A percentile compares a stretch with the other conserved stretches of the same genome.
Evolutionary conservation across 2,888 invertebrate genomes (phyloP).

Genomic region (Anarsia innoxiella): DNA sequence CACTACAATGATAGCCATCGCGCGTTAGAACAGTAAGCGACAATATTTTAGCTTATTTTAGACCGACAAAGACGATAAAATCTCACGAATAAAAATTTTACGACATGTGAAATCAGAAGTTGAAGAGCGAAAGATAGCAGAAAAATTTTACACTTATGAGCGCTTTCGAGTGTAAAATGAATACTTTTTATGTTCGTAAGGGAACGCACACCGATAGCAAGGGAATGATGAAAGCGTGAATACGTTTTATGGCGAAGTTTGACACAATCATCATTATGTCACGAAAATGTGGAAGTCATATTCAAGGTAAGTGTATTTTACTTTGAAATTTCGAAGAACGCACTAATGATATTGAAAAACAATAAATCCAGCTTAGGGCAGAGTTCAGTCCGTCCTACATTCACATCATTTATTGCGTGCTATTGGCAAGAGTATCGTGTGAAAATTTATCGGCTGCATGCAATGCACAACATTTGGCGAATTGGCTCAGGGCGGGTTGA

Average conservation of each 20-base stretch:
- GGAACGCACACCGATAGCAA: slow-evolving; percentile 34
- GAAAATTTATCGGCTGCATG: slow-evolving; percentile 44
- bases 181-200: slow-evolving; percentile 35
- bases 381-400: slow-evolving; percentile 25
- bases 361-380: slow-evolving; percentile 22
- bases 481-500: slow-evolving; percentile 34
- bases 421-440: slow-evolving; percentile 41
- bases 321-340: too few species aligned
- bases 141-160: slow-evolving; percentile 42
- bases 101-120: slow-evolving; percentile 48
- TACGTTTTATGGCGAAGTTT: background rate
- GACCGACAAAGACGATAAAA: slow-evolving; percentile 42
- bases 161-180: slow-evolving; percentile 42
- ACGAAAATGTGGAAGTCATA: too few species aligned
- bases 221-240: slow-evolving; percentile 13
- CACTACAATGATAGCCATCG: slow-evolving; percentile 43
- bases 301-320: too few species aligned
- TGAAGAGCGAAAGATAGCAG: slow-evolving; percentile 36
- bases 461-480: slow-evolving; percentile 44
- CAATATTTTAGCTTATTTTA: slow-evolving; percentile 39
- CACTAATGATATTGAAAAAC: slow-evolving; percentile 10
- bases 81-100: slow-evolving; percentile 46
- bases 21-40: slow-evolving; percentile 30
- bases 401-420: slow-evolving; percentile 38
- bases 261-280: background rate